Base-by-base conservation (phyloP, 1,140 invertebrate species). In the Eriosoma lanigerum region DNA sequence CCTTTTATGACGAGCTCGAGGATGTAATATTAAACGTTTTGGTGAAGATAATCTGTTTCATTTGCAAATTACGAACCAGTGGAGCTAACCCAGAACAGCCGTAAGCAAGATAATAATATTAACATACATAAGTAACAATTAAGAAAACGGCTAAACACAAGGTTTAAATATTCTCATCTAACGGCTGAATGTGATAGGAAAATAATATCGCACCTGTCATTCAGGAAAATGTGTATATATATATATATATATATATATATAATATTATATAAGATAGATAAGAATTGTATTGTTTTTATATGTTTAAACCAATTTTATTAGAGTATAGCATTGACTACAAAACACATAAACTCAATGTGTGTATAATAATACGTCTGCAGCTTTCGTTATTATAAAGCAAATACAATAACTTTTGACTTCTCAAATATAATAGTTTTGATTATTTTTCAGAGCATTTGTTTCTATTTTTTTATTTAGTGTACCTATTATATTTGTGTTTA, bases 101-200 rank as follows among this genome's bases (percentile, higher is more conserved):
- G 26, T 5, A 15, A 60, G 58, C 24, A 19, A 5, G n/a, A 60
- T 60, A 60, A 58, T 26, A 60, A 26, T 38, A 38, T 60, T 60
- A 60, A 60, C 58, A 60, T 60, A 60, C 21, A 60, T 60, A 60
- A 60, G 58, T 60, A 60, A 17, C 58, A 29, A 60, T 60, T 60
- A 29, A 13, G 15, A 60, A 29, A 60, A 60, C 26, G 3, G 58
- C 58, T 29, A 60, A 17, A 29, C 5, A 29, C 26, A 26, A 60
- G 6, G 13, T 60, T 38, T 38, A 38, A 3, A 38, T 38, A 38
- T 38, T 38, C 3, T 38, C n/a, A n/a, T 38, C 32, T 29, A 24
- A 60, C 13, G 24, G 24, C 13, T 24, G 17, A 60, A 29, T 60
- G 13, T 60, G 15, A 1, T 26, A 17, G 24, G 17, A 24, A 26